These are phyloP conservation scores for Gonatopus flavifemur DNA, from an alignment of 1,140 invertebrate species.

Conservation along the genomic window DNA sequence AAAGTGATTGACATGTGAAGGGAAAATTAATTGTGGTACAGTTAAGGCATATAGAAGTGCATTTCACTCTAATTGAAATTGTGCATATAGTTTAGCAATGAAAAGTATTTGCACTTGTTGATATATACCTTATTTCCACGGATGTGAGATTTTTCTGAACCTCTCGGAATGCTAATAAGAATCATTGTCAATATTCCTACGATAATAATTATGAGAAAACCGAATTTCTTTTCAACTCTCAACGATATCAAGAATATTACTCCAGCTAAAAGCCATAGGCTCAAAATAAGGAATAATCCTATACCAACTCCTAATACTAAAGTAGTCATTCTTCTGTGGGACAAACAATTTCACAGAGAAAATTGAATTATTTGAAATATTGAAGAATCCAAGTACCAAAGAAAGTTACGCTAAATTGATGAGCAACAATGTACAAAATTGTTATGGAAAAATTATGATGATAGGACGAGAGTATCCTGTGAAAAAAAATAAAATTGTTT, in stretches of 20 bases:
- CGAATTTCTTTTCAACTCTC: slow-evolving; percentile 60
- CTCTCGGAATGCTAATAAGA: slow-evolving; percentile 58
- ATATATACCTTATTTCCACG: slow-evolving; percentile 45
- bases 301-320: slow-evolving; percentile 60
- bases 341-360: not conserved
- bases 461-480: too few species aligned
- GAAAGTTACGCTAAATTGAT: too few species aligned
- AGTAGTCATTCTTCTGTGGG: slow-evolving; percentile 51
- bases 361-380: too few species aligned
- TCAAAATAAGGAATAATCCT: slow-evolving; percentile 61
- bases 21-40: too few species aligned
- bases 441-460: too few species aligned
- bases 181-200: slow-evolving; percentile 58
- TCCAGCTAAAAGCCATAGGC: slow-evolving; percentile 60
- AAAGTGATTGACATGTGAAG: too few species aligned
- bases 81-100: not conserved
- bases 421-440: too few species aligned
- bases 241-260: slow-evolving; percentile 61
- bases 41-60: too few species aligned
- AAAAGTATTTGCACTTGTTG: slow-evolving; percentile 22
- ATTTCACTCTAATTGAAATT: too few species aligned
- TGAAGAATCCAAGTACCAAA: too few species aligned
- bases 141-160: slow-evolving; percentile 40
- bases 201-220: slow-evolving; percentile 53
- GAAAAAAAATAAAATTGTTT: too few species aligned